Evolutionary conservation across 2,797 vertebrate species (phyloP).

Genomic region (Erethizon dorsatum): DNA sequence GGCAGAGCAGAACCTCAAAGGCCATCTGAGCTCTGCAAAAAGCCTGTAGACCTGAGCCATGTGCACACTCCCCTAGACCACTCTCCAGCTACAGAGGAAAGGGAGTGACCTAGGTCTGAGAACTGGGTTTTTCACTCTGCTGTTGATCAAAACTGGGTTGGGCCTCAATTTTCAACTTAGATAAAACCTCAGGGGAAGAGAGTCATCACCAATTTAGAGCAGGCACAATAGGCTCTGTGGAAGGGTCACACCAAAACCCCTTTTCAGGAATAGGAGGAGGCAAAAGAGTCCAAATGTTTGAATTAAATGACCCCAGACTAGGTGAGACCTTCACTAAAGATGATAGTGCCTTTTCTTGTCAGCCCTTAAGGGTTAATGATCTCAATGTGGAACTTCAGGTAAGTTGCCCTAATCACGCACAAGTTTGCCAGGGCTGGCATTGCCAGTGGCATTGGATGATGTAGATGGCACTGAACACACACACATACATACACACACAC

Average conservation of each 20-base stretch:
- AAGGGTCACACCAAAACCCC: background rate
- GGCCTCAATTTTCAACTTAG: background rate
- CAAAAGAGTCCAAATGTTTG: background rate
- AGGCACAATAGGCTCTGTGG: background rate
- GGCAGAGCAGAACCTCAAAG: background rate
- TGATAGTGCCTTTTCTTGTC: no score
- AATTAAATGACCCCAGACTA: background rate
- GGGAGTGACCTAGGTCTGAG: no score
- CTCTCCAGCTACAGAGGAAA: no score
- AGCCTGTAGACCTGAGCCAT: background rate
- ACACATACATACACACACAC: background rate
- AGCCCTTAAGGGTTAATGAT: slow-evolving; percentile 38
- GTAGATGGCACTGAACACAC: background rate
- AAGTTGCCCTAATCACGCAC: background rate
- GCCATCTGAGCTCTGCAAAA: background rate
- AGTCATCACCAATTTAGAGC: background rate
- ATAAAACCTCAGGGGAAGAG: background rate
- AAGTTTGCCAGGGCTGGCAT: background rate
- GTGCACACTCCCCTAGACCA: background rate
- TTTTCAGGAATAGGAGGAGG: background rate
- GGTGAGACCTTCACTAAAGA: background rate
- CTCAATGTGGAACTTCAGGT: background rate
- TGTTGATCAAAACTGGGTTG: background rate
- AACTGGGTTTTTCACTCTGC: background rate
- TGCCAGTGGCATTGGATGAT: slow-evolving; percentile 49